Conservation (phyloP, 2,888 invertebrate genomes). For the Ligdia adustata region DNA sequence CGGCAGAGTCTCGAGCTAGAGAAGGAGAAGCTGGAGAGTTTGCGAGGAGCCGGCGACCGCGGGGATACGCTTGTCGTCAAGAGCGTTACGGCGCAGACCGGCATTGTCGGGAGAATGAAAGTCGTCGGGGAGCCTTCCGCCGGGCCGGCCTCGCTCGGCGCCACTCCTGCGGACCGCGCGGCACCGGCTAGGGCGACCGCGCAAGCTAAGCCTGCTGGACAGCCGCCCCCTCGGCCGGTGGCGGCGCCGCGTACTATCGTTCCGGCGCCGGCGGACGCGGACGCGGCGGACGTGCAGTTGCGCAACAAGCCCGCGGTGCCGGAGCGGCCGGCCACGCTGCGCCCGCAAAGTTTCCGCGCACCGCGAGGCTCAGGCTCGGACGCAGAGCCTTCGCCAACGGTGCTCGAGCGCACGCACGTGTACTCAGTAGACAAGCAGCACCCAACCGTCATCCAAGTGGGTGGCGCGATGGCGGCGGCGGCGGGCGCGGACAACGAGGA, state of each 20-base stretch:
- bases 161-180: conserved; percentile 41
- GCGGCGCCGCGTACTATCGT: conserved; percentile 75
- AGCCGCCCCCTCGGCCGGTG: conserved; percentile 79
- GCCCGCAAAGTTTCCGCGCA: conserved; percentile 82
- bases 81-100: conserved; percentile 73
- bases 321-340: conserved; percentile 89
- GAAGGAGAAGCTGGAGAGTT: conserved; percentile 69
- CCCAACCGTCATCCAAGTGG: conserved; percentile 87
- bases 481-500: conserved; percentile 49
- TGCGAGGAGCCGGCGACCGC: conserved; percentile 41
- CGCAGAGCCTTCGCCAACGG: conserved; percentile 58
- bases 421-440: conserved; percentile 90
- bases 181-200: conserved; percentile 47
- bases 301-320: conserved; percentile 91
- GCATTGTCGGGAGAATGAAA: conserved; percentile 70
- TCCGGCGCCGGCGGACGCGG: conserved; percentile 50
- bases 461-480: conserved; percentile 43
- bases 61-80: conserved; percentile 61
- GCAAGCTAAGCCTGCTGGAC: conserved; percentile 74
- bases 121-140: conserved; percentile 58
- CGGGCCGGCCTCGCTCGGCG: conserved; percentile 69
- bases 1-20: conserved; percentile 83
- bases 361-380: conserved; percentile 57
- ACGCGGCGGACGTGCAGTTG: conserved; percentile 75
- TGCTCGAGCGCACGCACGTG: conserved; percentile 87